A percentile compares a stretch with the other conserved stretches of the same genome.
These are phyloP conservation scores for Gryllus longicercus DNA, from an alignment of 2,888 invertebrate genomes.

Conservation along the genomic window DNA sequence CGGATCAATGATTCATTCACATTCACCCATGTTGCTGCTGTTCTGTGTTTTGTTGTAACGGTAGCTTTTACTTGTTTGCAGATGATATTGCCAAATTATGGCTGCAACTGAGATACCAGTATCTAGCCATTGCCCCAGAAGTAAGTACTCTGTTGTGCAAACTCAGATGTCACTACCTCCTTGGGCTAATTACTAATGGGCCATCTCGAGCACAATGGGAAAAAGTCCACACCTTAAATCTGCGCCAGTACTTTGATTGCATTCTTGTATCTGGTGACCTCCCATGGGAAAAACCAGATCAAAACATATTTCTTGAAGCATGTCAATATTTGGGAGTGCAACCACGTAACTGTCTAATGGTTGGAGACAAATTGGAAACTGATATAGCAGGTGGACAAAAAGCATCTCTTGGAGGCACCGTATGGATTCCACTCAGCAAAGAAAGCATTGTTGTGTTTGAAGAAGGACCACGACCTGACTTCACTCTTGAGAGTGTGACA, in stretches of 20 bases:
- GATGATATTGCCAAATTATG: constrained; percentile 72
- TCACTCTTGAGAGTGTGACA: constrained; percentile 62
- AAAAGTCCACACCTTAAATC: constrained; percentile 69
- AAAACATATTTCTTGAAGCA: constrained; percentile 76
- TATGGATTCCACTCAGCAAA: constrained; percentile 69
- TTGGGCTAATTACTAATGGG: constrained; percentile 82
- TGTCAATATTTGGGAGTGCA: constrained; percentile 71
- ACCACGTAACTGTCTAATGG: constrained; percentile 76
- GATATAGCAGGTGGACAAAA: constrained; percentile 79
- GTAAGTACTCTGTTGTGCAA: constrained; percentile 65
- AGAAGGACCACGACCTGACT: constrained; percentile 58
- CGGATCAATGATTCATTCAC: background rate
- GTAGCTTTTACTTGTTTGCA: constrained; percentile 38
- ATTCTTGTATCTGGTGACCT: constrained; percentile 79
- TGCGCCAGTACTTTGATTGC: constrained; percentile 72
- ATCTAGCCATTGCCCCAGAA: constrained; percentile 66
- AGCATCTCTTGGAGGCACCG: constrained; percentile 72
- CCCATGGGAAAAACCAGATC: constrained; percentile 82
- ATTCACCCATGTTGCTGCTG: background rate
- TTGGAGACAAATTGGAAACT: constrained; percentile 83
- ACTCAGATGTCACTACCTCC: constrained; percentile 68
- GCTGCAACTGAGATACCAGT: constrained; percentile 74
- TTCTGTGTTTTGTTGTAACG: background rate
- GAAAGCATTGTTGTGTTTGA: constrained; percentile 39
- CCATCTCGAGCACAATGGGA: constrained; percentile 86